Base-by-base conservation (phyloP, 2,888 invertebrate genomes). In the Drosophila sordidula region DNA sequence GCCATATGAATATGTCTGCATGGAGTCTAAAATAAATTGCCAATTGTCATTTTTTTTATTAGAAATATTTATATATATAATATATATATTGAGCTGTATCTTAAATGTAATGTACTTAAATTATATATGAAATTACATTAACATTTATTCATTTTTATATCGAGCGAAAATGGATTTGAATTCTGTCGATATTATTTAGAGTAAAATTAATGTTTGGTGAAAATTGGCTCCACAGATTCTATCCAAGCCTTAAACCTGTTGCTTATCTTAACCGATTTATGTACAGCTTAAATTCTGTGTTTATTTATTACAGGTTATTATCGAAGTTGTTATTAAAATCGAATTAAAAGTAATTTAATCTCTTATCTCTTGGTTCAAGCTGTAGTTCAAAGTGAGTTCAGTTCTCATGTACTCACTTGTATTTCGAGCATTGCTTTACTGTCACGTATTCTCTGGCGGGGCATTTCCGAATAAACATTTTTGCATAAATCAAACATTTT, bases 401-500 rank as follows among this genome's bases (percentile, higher is more conserved):
- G 61, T 14, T 50, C 26, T 36, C 18, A 16, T 44, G 29, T 34
- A 34, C 12, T 34, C 46, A 14, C 6, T 34, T 9, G 22, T 36
- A 52, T 42, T 36, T 69, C 22, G 6, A 36, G 14, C 26, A 39
- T 14, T 44, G 47, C 66, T 45, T 74, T 66, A 58, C 59, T 58
- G 78, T 70, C 78, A 78, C 75, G 78, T 77, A 66, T 14, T 59
- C 6, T 12, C 3, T 36, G 29, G n/a, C 9, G 2, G 22, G 55
- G 45, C 54, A 75, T 70, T 78, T 71, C 54, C 78, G 59, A 78
- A 69, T 34, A 34, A 67, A 56, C 44, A 71, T 62, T 67, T 65
- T 44, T 47, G 56, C 70, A 64, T 83, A 80, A 80, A 73, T 78
- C 69, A 73, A 73, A 73, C 6, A 57, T 22, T 32, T 56, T 49